Evolutionary conservation across 92 coral and sea anemone genomes (phyloP).

Genomic region (Hydrozoanthus gracilis): DNA sequence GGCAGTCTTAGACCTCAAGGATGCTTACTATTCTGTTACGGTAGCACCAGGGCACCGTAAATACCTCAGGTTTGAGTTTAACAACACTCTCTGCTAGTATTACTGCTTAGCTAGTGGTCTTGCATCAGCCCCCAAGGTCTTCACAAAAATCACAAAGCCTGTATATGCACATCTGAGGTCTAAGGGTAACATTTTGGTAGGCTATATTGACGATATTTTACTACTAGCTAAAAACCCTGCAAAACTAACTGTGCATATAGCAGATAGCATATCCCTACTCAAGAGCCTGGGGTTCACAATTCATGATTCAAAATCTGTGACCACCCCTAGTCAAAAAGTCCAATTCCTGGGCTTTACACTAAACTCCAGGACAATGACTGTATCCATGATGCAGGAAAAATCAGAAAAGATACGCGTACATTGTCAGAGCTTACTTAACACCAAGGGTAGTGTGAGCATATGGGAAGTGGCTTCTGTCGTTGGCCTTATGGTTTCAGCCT

Average conservation of each 20-base stretch:
- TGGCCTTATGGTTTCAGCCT: too few relatives aligned
- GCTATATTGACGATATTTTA: conserved; percentile 51
- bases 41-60: conserved; percentile 37
- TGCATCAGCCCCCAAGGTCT: conserved; percentile 52
- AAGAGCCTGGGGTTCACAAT: conserved; percentile 60
- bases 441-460: conserved; percentile 13
- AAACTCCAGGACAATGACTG: too few relatives aligned
- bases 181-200: too few relatives aligned
- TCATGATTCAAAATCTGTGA: too few relatives aligned
- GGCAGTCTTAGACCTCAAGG: too few relatives aligned
- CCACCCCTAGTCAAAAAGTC: conserved; percentile 49
- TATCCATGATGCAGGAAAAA: conserved; percentile 31
- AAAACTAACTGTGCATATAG: conserved; percentile 12
- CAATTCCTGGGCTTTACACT: too few relatives aligned
- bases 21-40: conserved; percentile 54
- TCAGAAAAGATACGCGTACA: conserved; percentile 32
- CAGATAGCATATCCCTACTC: conserved; percentile 45
- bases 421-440: not conserved
- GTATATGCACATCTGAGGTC: conserved; percentile 47
- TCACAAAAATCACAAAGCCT: conserved; percentile 46
- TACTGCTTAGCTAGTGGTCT: conserved; percentile 36
- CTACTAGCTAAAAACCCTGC: conserved; percentile 43
- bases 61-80: conserved; percentile 39
- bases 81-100: conserved; percentile 6
- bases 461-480: too few relatives aligned